Percentiles rank a stretch among this genome's conserved stretches.
phyloP scores from a whole-genome alignment of 1,140 invertebrate genomes.

The Musca vetustissima region DNA sequence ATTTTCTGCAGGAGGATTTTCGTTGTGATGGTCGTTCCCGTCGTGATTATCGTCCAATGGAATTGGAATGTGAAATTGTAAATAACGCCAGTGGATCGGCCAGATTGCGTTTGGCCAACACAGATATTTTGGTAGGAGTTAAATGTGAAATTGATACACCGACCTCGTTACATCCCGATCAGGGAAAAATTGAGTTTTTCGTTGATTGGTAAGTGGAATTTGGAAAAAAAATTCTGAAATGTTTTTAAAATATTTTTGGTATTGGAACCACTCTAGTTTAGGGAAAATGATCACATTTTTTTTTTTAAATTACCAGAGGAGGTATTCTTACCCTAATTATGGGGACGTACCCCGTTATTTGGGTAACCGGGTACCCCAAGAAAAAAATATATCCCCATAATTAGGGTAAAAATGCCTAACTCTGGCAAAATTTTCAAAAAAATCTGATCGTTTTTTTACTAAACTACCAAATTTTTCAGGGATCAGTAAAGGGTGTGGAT shows the following conservation, averaged over 20 bases:
- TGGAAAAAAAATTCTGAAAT: not conserved
- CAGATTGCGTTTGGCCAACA: slow-evolving; percentile 82
- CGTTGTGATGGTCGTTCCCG: slow-evolving; percentile 84
- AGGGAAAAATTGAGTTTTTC: slow-evolving; percentile 92
- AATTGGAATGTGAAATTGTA: slow-evolving; percentile 87
- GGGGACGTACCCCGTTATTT: too few species aligned
- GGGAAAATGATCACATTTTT: too few species aligned
- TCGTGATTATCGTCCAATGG: slow-evolving; percentile 85
- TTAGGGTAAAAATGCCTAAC: too few species aligned
- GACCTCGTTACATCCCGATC: slow-evolving; percentile 68
- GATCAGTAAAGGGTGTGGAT: too few species aligned
- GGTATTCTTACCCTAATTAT: too few species aligned
- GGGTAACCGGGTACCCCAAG: too few species aligned
- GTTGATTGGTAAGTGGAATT: slow-evolving; percentile 73
- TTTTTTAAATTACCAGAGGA: too few species aligned
- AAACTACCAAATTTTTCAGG: too few species aligned
- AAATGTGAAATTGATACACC: slow-evolving; percentile 90
- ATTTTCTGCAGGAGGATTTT: slow-evolving; percentile 75
- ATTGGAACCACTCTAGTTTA: too few species aligned
- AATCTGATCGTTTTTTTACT: too few species aligned
- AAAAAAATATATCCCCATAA: too few species aligned
- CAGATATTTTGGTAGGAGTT: slow-evolving; percentile 88
- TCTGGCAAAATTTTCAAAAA: too few species aligned
- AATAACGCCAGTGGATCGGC: slow-evolving; percentile 90
- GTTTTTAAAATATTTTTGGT: not conserved